Evolutionary conservation across 2,888 invertebrate species (phyloP).

Genomic region (Lobophora halterata): DNA sequence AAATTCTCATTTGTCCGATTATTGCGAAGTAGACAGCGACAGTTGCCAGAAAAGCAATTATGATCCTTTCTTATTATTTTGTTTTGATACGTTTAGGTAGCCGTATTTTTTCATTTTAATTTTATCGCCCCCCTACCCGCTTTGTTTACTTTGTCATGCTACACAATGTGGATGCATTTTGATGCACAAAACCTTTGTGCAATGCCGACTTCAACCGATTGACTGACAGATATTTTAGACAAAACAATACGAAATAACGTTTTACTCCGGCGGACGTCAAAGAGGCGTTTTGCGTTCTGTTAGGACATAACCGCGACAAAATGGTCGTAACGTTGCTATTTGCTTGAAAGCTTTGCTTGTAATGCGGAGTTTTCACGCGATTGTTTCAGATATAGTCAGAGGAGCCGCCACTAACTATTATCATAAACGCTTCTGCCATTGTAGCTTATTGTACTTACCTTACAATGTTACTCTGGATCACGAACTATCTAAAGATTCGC

Average conservation of each 20-base stretch:
- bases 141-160: too few species aligned
- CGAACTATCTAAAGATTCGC: too few species aligned
- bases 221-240: slow-evolving; percentile 4
- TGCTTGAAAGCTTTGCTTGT: slow-evolving; percentile 37
- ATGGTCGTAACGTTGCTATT: slow-evolving; percentile 60
- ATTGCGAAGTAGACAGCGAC: slow-evolving; percentile 38
- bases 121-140: too few species aligned
- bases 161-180: too few species aligned
- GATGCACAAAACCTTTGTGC: slow-evolving; percentile 4
- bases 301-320: slow-evolving; percentile 56
- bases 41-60: slow-evolving; percentile 32
- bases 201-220: background rate
- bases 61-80: slow-evolving; percentile 5
- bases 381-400: slow-evolving; percentile 9
- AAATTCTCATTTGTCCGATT: slow-evolving; percentile 47
- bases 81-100: background rate
- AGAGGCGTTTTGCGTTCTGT: slow-evolving; percentile 57
- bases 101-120: background rate
- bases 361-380: slow-evolving; percentile 42
- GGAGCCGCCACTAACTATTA: background rate
- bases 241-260: slow-evolving; percentile 22
- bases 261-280: slow-evolving; percentile 33
- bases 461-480: too few species aligned
- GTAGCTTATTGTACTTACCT: too few species aligned
- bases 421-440: background rate